phyloP scores from a whole-genome alignment of 1,140 invertebrate genomes.

The Papilio glaucus region DNA sequence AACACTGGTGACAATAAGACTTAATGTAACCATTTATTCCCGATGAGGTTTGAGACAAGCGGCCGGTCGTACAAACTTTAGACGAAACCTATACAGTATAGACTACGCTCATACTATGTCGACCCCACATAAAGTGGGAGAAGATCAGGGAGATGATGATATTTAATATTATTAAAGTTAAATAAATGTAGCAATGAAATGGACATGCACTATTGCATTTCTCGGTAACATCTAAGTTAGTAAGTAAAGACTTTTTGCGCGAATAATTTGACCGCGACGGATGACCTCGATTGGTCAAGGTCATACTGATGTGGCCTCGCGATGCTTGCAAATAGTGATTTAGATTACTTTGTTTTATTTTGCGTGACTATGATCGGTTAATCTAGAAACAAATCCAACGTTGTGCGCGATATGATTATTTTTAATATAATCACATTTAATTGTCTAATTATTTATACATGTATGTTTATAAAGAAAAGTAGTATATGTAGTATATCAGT shows the following conservation, averaged over 20 bases:
- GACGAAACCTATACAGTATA: no score
- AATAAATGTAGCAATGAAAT: conserved; percentile 12
- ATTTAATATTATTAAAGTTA: neutral
- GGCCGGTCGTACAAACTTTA: no score
- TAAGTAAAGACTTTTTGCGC: conserved; percentile 44
- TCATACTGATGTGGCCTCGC: conserved; percentile 58
- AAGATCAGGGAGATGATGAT: no score
- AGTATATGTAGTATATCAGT: no score
- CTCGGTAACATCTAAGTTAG: conserved; percentile 28
- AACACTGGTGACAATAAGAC: no score
- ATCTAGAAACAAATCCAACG: conserved; percentile 30
- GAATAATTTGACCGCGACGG: conserved; percentile 62
- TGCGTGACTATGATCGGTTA: conserved; percentile 49
- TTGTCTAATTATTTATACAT: no score
- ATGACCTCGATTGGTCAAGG: conserved; percentile 70
- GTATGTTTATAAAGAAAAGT: no score
- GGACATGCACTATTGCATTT: conserved; percentile 18
- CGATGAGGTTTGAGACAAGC: no score
- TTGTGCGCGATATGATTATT: neutral
- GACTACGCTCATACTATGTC: no score
- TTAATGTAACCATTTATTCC: no score
- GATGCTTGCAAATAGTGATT: conserved; percentile 54
- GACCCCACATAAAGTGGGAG: no score
- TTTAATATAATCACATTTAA: neutral
- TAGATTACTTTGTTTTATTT: conserved; percentile 42